Percentiles rank a stretch among this genome's conserved stretches.
Evolutionary conservation across 2,888 invertebrate genomes (phyloP).

Genomic region (Acanthosoma haemorrhoidale): DNA sequence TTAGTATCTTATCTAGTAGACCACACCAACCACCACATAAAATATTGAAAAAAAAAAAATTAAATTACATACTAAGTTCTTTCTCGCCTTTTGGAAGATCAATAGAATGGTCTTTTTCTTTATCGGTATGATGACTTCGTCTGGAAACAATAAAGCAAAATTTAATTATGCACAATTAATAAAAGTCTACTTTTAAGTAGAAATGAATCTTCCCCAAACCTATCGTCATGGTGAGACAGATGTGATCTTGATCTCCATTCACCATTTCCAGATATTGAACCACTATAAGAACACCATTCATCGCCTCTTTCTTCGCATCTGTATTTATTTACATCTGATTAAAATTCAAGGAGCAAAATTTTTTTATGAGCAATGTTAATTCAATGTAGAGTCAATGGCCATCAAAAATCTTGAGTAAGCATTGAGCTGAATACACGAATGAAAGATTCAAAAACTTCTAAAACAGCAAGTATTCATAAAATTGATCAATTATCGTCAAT

Average conservation of each 20-base stretch:
- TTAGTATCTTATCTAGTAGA: too few species aligned
- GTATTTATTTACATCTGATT: too few species aligned
- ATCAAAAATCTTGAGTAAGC: too few species aligned
- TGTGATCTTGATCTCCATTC: slow-evolving; percentile 26
- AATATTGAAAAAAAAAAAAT: neutral
- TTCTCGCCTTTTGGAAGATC: neutral
- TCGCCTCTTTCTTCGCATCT: slow-evolving; percentile 22
- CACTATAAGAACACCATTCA: slow-evolving; percentile 13
- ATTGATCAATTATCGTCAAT: too few species aligned
- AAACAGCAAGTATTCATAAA: too few species aligned
- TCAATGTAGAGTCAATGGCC: too few species aligned
- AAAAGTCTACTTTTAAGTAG: neutral
- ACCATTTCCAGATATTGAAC: neutral
- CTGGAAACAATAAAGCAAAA: neutral
- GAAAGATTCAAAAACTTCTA: too few species aligned
- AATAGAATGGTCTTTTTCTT: slow-evolving; percentile 17
- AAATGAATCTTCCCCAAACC: neutral
- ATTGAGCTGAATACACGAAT: too few species aligned
- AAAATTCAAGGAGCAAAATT: too few species aligned
- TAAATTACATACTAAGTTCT: slow-evolving; percentile 2
- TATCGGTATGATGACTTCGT: slow-evolving; percentile 24
- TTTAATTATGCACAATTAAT: neutral
- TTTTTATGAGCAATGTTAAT: too few species aligned
- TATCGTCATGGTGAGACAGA: slow-evolving; percentile 22
- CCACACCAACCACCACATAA: too few species aligned